phyloP scores from a whole-genome alignment of 2,113 vertebrate genomes.

The Saguinus midas region DNA sequence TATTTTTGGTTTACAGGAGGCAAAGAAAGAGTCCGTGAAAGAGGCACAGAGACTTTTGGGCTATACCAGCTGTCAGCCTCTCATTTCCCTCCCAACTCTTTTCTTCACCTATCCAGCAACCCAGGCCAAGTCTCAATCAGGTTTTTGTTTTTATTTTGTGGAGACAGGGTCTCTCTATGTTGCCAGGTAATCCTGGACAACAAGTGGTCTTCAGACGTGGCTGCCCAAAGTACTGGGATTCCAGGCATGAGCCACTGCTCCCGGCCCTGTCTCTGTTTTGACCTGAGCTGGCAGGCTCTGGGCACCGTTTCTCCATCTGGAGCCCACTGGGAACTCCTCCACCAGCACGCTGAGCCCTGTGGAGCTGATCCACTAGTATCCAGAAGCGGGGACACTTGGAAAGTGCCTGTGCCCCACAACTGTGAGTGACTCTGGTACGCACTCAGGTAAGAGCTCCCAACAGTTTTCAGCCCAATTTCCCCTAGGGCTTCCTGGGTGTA shows the following conservation, averaged over 20 bases:
- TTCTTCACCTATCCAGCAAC: neutral
- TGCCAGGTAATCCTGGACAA: too few relatives aligned
- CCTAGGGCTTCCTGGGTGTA: neutral
- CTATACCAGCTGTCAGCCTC: neutral
- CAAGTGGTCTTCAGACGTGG: too few relatives aligned
- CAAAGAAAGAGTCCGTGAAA: neutral
- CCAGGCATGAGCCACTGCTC: too few relatives aligned
- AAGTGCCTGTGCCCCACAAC: neutral
- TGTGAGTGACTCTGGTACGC: neutral
- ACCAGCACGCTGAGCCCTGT: neutral
- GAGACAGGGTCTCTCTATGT: too few relatives aligned
- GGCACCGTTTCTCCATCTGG: neutral
- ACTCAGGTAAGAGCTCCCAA: neutral
- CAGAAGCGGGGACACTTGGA: too few relatives aligned
- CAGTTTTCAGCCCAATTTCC: neutral
- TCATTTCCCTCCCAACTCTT: accelerated
- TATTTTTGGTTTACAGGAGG: too few relatives aligned
- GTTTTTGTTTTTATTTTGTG: too few relatives aligned
- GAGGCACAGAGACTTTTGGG: neutral
- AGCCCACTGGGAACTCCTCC: neutral
- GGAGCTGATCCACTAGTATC: accelerated
- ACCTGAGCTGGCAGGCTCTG: neutral
- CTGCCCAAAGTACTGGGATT: too few relatives aligned
- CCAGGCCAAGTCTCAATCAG: too few relatives aligned
- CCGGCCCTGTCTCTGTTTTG: neutral